Evolutionary conservation across 30 jellyfish, hydroid and myxozoan species (phyloP), one percentile per base, ranked within the genome.

Genomic region (Cassiopea xamachana): DNA sequence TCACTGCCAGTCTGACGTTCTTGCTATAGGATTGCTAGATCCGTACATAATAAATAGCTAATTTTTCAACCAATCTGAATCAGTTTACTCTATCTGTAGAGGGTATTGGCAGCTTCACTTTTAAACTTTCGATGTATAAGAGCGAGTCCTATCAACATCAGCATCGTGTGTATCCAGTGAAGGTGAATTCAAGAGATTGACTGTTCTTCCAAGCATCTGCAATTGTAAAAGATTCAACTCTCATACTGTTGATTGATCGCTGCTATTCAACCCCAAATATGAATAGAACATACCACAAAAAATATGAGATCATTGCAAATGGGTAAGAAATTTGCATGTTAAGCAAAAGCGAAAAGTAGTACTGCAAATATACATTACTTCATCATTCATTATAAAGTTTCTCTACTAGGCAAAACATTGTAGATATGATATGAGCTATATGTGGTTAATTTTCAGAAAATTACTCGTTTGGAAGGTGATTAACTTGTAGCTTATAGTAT

Each of bases 171-270:
- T 83, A 83, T 60, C 91, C 91, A 1, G 91, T 70, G 16, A 50
- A 49, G 8, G 91, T 83, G 75, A 83, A 83, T 8, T 7, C 74
- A 67, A 67, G 84, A 46, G 91, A 83, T 49, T 58, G 80, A 50
- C 69, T 83, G 84, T 69, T 43, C 48, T 83, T 83, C 91, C 91
- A 83, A 60, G 76, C 68, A 72, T 68, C 91, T 14, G 91, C 84
- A 1, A 69, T 62, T 9, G 76, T 68, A 51, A 19, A 83, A 60
- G 91, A 83, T 46, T 48, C 75, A 18, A 70, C 71, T 60, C 60
- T 83, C 55, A 80, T n/a, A 48, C 27, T 83, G 8, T 49, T 83
- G 84, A 83, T 83, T 46, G 91, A 83, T 59, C 83, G 50, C 5
- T 83, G 91, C 55, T 83, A 83, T 48, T 69, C 91, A 16, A 83